These are phyloP conservation scores for Microtus ochrogaster DNA, from an alignment of 2,113 vertebrate genomes.

Conservation along the genomic window DNA sequence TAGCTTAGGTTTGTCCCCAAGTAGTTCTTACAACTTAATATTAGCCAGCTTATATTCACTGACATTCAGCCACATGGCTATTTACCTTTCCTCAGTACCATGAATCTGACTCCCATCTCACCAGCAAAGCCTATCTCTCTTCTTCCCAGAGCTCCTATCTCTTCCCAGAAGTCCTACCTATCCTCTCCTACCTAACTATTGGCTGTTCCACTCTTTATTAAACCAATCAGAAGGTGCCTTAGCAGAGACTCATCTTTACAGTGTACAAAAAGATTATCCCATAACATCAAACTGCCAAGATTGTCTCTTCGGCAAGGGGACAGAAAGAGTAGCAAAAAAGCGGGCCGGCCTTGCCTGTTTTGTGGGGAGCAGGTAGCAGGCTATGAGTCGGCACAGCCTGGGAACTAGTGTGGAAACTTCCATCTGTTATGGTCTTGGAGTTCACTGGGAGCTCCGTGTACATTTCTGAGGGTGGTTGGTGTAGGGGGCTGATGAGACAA, in stretches of 20 bases:
- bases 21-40: background rate
- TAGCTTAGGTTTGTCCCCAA: background rate
- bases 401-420: background rate
- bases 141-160: background rate
- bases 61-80: background rate
- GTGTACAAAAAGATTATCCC: background rate
- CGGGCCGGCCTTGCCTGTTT: background rate
- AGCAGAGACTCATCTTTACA: background rate
- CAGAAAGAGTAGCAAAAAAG: background rate
- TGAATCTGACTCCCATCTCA: background rate
- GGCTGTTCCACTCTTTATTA: background rate
- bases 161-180: background rate
- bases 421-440: background rate
- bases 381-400: background rate
- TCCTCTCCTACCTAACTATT: background rate
- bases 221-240: background rate
- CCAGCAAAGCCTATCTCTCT: background rate
- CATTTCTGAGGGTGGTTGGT: background rate
- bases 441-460: background rate
- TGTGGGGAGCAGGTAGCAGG: background rate
- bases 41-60: background rate
- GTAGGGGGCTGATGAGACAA: background rate
- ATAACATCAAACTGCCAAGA: background rate
- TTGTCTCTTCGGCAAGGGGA: background rate
- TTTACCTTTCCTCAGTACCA: background rate